Base-by-base conservation (phyloP, 2,113 vertebrate genomes). In the Entomyzon cyanotis region DNA sequence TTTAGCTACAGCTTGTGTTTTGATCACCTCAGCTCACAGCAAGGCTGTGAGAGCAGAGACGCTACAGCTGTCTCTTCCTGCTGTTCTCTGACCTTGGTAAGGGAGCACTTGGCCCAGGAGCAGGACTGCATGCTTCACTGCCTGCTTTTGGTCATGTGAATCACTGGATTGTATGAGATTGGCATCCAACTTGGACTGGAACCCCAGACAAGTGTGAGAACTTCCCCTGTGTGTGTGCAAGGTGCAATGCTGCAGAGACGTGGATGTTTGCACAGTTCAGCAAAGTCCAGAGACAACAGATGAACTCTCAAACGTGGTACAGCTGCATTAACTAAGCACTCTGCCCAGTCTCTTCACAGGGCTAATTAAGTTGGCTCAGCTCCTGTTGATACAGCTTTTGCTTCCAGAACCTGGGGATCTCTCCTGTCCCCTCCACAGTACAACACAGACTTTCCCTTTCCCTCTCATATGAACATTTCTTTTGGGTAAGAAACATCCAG, bases 31-130 rank as follows among this genome's bases (percentile, higher is more conserved):
- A 69, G 74, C 84, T 80, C 3, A 4, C 59, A 89, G 73, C 60
- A 64, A 68, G 60, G 47, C 41, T 86, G 22, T 15, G 64, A 59
- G 52, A n/a, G 64, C 52, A 91, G 59, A 83, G 82, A 69, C 27
- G 35, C 85, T 96, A 64, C 93, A 94, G 87, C 75, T 94, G 93
- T 91, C 75, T 70, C 64, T 75, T 79, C 85, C 93, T 86, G 93
- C 95, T 96, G 93, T 88, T 95, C 24, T 56, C 75, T 94, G 87
- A 93, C 84, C 76, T 93, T 91, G 75, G 9, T 28, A 42, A 73
- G 46, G 41, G 16, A 90, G 37, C 20, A 11, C 27, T 21, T 58
- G 28, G 23, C 28, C 67, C n/a, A 44, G 64, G 28, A 97, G 59
- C 11, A 47, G 41, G 24, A 60, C 46, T 24, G 3, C 15, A 9